phyloP scores from a whole-genome alignment of 2,797 vertebrate species.

The Microchirus variegatus region DNA sequence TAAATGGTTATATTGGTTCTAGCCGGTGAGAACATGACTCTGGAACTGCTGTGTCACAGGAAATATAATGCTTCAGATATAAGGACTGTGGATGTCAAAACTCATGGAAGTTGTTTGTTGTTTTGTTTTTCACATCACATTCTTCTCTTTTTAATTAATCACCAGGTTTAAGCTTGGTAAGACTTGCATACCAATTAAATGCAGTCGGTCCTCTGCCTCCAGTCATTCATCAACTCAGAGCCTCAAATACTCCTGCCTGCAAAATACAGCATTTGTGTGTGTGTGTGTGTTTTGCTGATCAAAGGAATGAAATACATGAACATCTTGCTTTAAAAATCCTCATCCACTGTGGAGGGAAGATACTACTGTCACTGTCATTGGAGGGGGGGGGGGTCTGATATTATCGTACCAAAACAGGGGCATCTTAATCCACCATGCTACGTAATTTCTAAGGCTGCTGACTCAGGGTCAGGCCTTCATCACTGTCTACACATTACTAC shows the following conservation, averaged over 20 bases:
- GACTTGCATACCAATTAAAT: slow-evolving; percentile 57
- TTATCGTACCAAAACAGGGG: slow-evolving; percentile 25
- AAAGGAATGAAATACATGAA: slow-evolving; percentile 48
- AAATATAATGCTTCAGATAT: slow-evolving; percentile 31
- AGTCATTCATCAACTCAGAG: slow-evolving; percentile 53
- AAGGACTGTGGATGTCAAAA: slow-evolving; percentile 24
- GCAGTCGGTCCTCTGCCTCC: slow-evolving; percentile 36
- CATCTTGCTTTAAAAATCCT: slow-evolving; percentile 52
- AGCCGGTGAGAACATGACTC: no score
- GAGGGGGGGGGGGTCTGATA: slow-evolving; percentile 36
- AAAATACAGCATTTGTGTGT: slow-evolving; percentile 1
- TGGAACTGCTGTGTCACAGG: not conserved
- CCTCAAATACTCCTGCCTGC: slow-evolving; percentile 17
- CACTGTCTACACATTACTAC: slow-evolving; percentile 25
- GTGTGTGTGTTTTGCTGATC: not conserved
- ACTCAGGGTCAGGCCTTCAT: slow-evolving; percentile 27
- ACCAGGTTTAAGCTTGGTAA: slow-evolving; percentile 48
- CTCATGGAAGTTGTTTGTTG: slow-evolving; percentile 29
- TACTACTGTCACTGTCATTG: slow-evolving; percentile 29
- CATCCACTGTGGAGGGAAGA: slow-evolving; percentile 20
- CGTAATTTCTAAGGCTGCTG: slow-evolving; percentile 50
- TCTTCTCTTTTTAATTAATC: slow-evolving; percentile 66
- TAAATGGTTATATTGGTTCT: no score
- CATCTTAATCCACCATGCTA: slow-evolving; percentile 61
- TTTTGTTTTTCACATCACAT: slow-evolving; percentile 29